Base-by-base conservation (phyloP, 1,140 invertebrate genomes). In the Paralvinella palmiformis region DNA sequence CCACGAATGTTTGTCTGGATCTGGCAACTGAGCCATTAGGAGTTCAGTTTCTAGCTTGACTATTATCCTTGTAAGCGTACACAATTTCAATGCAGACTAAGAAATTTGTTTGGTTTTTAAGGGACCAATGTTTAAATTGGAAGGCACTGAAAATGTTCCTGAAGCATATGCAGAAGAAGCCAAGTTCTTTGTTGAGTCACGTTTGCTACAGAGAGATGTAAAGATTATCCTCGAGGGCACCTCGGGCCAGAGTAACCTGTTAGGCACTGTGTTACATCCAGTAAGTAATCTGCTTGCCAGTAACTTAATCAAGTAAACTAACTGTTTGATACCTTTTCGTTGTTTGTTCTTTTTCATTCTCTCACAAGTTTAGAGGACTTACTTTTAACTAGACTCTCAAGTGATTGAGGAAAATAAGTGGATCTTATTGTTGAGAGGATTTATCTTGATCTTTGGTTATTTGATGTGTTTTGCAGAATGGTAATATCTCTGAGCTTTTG, bases 211-310 rank as follows among this genome's bases (percentile, higher is more conserved):
- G 73, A 85, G 91, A 69, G 95, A 98, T 72, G 88, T 99, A 0
- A 88, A 97, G 78, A 88, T 99, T 35, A 85, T 93, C 52, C 81
- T 99, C 15, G 94, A 98, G 74, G 90, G 91, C 0, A 87, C 91
- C 0, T 94, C 92, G 70, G 95, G 93, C 73, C 84, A 86, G 68
- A 60, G 31, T 22, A 91, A 90, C 65, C 91, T 97, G 73, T 88
- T 97, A 67, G 96, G 95, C 24, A 92, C 90, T n/a, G 88, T 98
- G 68, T 71, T 96, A 36, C 94, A 98, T 82, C 94, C 95, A 82
- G 93, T 82, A 79, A 82, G 80, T 81, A n/a, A 50, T 36, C 32
- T 31, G 3, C 22, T 50, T 44, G n/a, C n/a, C 10, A 10, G 10
- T 13, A 44, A 13, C 37, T 44, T 44, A 13, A n/a, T n/a, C 37